Evolutionary conservation across 2,113 vertebrate genomes (phyloP).

Genomic region (Scomber japonicus): DNA sequence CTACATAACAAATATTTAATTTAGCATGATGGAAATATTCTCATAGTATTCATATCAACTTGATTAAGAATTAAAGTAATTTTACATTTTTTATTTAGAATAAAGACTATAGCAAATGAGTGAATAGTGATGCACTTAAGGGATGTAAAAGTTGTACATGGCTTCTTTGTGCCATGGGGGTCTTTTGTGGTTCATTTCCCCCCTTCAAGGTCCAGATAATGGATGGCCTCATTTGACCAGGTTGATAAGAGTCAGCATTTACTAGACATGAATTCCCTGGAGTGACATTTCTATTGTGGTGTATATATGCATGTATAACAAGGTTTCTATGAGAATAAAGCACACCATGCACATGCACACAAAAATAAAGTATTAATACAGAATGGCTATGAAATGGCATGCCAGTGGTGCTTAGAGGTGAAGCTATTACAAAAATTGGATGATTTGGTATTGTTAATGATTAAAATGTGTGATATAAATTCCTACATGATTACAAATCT

Average conservation of each 20-base stretch:
- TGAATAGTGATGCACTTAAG: slow-evolving; percentile 43
- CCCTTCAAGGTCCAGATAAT: slow-evolving; percentile 58
- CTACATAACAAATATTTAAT: neutral
- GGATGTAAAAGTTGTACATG: neutral
- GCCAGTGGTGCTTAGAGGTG: neutral
- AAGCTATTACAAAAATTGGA: neutral
- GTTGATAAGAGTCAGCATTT: slow-evolving; percentile 14
- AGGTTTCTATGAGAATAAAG: neutral
- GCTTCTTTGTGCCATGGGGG: neutral
- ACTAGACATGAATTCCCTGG: slow-evolving; percentile 7
- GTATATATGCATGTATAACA: slow-evolving; percentile 5
- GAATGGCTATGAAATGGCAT: neutral
- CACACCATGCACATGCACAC: neutral
- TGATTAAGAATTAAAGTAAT: neutral
- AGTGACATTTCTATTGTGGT: slow-evolving; percentile 33
- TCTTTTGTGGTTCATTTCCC: slow-evolving; percentile 34
- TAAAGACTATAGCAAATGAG: slow-evolving; percentile 16
- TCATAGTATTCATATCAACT: neutral
- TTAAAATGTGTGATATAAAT: neutral
- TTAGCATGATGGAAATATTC: neutral
- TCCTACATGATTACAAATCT: neutral
- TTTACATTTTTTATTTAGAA: neutral
- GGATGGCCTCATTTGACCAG: slow-evolving; percentile 51
- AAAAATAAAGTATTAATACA: neutral
- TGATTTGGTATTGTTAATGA: no score